Conservation (phyloP, 1,140 invertebrate genomes). For the Matsumurasca onukii region DNA sequence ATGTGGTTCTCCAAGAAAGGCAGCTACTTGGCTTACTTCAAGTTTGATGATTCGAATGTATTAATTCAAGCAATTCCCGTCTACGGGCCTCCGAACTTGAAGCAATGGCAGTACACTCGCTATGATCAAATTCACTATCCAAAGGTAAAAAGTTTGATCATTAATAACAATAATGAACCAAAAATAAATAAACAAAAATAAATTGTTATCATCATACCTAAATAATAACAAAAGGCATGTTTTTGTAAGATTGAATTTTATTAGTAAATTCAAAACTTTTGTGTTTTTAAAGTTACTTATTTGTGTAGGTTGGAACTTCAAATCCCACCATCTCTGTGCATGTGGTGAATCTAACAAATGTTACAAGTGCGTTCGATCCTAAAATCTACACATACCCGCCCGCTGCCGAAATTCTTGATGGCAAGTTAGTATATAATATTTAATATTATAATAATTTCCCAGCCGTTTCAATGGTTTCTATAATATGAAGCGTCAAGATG, state of each 20-base stretch:
- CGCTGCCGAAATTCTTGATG: not conserved
- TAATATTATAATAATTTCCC: too few species aligned
- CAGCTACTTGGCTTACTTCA: conserved; percentile 75
- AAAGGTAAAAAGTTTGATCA: conserved; percentile 59
- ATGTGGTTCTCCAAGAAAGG: conserved; percentile 88
- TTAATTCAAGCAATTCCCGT: conserved; percentile 60
- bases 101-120: conserved; percentile 68
- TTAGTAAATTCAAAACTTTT: too few species aligned
- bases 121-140: conserved; percentile 77
- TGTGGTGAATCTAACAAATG: conserved; percentile 58
- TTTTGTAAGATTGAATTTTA: too few species aligned
- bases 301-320: conserved; percentile 73
- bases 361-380: not conserved
- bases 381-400: conserved; percentile 1
- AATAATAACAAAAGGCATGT: too few species aligned
- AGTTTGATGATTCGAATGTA: conserved; percentile 75
- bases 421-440: not conserved
- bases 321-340: conserved; percentile 73
- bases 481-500: too few species aligned
- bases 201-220: too few species aligned
- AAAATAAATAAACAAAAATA: too few species aligned
- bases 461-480: too few species aligned
- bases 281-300: too few species aligned
- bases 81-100: conserved; percentile 63
- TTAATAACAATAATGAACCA: too few species aligned